These are phyloP conservation scores for Crotalus viridis DNA, from an alignment of 2,113 vertebrate species.

Conservation along the genomic window DNA sequence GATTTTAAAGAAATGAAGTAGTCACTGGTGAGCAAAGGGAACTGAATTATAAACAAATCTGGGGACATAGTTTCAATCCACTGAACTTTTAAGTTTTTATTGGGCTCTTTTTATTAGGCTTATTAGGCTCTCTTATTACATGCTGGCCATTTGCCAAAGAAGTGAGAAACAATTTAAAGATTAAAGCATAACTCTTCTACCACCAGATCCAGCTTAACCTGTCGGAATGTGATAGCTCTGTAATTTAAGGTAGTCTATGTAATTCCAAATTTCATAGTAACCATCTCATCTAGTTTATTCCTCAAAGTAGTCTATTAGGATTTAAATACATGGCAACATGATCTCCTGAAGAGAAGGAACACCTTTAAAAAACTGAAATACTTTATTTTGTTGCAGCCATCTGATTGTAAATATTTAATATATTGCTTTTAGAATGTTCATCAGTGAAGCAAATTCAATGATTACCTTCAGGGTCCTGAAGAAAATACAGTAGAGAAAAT, in stretches of 20 bases:
- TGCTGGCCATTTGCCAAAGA: background rate
- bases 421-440: background rate
- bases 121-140: background rate
- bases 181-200: background rate
- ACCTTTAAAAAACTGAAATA: background rate
- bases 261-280: background rate
- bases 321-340: background rate
- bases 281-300: background rate
- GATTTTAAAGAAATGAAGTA: background rate
- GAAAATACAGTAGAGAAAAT: background rate
- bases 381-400: background rate
- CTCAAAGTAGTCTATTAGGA: background rate
- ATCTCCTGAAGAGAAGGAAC: background rate
- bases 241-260: background rate
- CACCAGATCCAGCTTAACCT: background rate
- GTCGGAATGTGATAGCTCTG: background rate
- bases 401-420: background rate
- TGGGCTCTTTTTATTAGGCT: background rate
- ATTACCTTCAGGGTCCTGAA: background rate
- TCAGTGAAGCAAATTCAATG: background rate
- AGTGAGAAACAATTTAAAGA: background rate
- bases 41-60: background rate
- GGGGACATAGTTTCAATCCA: background rate
- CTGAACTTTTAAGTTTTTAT: background rate
- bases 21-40: background rate